Evolutionary conservation across 2,888 invertebrate species (phyloP).

Genomic region (Hoplodrina ambigua): DNA sequence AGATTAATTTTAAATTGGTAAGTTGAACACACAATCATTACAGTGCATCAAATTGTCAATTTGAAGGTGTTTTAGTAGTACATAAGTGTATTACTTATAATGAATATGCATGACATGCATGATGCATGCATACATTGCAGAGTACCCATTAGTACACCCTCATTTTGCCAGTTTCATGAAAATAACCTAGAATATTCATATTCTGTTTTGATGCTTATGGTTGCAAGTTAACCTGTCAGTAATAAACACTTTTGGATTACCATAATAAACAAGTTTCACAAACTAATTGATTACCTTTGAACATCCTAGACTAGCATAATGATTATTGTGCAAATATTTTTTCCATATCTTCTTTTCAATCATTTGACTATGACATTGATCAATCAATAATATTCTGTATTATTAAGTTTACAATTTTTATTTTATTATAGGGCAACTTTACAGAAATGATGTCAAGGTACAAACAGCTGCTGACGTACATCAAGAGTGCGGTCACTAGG

Average conservation of each 20-base stretch:
- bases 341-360: no score
- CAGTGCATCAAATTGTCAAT: background rate
- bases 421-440: slow-evolving; percentile 94
- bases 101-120: no score
- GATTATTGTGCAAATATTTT: no score
- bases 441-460: slow-evolving; percentile 99
- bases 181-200: background rate
- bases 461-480: slow-evolving; percentile 98
- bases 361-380: no score
- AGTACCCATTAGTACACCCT: no score
- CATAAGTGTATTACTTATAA: background rate
- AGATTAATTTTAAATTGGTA: slow-evolving; percentile 99
- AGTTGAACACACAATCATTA: slow-evolving; percentile 68
- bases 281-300: no score
- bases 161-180: no score
- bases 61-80: background rate
- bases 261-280: background rate
- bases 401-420: background rate
- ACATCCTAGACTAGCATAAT: no score
- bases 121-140: no score
- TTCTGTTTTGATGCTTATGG: background rate
- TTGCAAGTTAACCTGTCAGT: background rate
- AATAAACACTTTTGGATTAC: background rate
- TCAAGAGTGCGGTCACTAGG: slow-evolving; percentile 99
- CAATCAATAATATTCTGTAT: no score